Conservation (phyloP, 1,140 invertebrate genomes). For the Drosophila subobscura region DNA sequence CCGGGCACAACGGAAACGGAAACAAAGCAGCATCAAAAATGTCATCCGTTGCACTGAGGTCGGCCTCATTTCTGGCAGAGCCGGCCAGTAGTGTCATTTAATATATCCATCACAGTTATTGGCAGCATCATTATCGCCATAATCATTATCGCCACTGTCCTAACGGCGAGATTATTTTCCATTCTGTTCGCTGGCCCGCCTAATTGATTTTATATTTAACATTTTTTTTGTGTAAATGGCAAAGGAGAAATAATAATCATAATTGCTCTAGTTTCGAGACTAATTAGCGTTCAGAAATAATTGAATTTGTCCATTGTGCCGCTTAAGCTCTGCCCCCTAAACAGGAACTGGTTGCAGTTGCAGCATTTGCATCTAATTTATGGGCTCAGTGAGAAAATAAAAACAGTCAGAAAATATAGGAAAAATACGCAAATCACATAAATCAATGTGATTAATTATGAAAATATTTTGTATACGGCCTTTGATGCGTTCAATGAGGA, state of each 20-base stretch:
- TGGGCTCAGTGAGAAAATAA: slow-evolving; percentile 2
- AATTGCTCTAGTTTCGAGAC: slow-evolving; percentile 20
- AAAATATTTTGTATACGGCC: slow-evolving; percentile 7
- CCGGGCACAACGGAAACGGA: slow-evolving; percentile 66
- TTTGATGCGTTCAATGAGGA: background rate
- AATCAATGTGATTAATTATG: slow-evolving; percentile 38
- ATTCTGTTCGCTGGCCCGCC: slow-evolving; percentile 27
- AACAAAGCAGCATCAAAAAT: slow-evolving; percentile 70
- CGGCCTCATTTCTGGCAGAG: slow-evolving; percentile 2
- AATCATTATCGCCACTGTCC: slow-evolving; percentile 4
- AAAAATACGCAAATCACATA: slow-evolving; percentile 12
- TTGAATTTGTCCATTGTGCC: slow-evolving; percentile 45
- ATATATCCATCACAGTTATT: slow-evolving; percentile 67
- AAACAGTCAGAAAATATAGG: slow-evolving; percentile 25
- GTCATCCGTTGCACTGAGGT: slow-evolving; percentile 31
- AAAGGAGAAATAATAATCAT: slow-evolving; percentile 43
- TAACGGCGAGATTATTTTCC: slow-evolving; percentile 44
- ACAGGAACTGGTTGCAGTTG: slow-evolving; percentile 4
- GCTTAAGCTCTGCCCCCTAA: slow-evolving; percentile 16
- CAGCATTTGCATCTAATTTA: slow-evolving; percentile 13
- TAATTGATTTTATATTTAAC: slow-evolving; percentile 69
- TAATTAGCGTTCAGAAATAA: slow-evolving; percentile 64
- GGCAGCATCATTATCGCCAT: too few relatives aligned
- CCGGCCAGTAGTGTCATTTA: slow-evolving; percentile 54
- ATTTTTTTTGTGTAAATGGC: slow-evolving; percentile 20